Conservation (phyloP, 1,140 invertebrate genomes). For the Magallana gigas region DNA sequence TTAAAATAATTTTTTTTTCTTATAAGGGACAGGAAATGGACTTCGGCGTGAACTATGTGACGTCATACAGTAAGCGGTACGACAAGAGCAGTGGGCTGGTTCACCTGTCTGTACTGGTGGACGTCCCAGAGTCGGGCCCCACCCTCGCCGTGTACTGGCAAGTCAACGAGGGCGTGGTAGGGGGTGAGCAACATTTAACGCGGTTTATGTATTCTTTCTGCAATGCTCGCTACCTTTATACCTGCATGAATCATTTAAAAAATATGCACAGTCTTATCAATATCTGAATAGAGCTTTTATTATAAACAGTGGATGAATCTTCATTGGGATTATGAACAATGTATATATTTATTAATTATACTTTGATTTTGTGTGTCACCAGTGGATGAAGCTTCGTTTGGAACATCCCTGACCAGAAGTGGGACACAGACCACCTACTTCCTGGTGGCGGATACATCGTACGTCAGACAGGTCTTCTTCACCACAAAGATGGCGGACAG, state of each 20-base stretch:
- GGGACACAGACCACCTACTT: not conserved
- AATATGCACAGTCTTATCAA: not conserved
- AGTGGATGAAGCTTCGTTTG: not conserved
- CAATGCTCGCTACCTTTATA: not conserved
- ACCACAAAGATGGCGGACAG: not conserved
- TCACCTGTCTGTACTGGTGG: not conserved
- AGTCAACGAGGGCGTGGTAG: not conserved
- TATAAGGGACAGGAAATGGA: not conserved
- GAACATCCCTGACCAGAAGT: not conserved
- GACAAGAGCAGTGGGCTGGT: not conserved
- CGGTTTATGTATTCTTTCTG: not conserved
- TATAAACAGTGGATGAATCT: not conserved
- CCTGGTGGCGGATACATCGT: not conserved
- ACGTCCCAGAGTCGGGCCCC: not conserved
- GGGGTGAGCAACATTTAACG: not conserved
- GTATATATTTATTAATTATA: not conserved
- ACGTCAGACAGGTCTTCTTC: not conserved
- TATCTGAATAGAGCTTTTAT: not conserved
- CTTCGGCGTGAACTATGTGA: not conserved
- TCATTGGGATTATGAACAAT: not conserved
- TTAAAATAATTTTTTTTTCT: not conserved
- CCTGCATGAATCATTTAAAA: not conserved
- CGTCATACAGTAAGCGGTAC: not conserved
- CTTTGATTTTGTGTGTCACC: not conserved
- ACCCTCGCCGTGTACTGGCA: not conserved